phyloP scores from a whole-genome alignment of 2,888 invertebrate species.

The Hypomecis atomaria region DNA sequence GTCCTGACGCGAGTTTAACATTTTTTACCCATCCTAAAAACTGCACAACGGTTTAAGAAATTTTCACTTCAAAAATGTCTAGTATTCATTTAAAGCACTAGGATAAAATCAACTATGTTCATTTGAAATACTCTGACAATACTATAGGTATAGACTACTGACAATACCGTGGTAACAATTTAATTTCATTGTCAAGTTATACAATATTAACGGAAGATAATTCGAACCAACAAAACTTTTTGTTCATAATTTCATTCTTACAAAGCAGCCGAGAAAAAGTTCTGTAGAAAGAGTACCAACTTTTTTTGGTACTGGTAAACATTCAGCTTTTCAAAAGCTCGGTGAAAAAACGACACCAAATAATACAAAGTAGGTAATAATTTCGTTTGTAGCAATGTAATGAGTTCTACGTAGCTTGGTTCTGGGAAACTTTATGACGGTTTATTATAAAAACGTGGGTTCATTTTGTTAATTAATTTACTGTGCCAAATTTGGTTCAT shows the following conservation, averaged over 20 bases:
- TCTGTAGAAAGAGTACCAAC: conserved; percentile 13
- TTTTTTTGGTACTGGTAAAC: conserved; percentile 22
- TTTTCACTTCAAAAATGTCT: no score
- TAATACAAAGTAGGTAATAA: conserved; percentile 16
- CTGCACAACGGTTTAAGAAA: no score
- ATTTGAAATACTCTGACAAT: no score
- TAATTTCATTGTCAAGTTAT: not conserved
- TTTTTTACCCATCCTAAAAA: no score
- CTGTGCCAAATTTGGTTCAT: not conserved
- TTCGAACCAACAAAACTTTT: conserved; percentile 14
- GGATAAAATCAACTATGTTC: no score
- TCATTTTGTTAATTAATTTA: not conserved
- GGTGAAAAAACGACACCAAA: conserved; percentile 34
- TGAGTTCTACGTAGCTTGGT: conserved; percentile 6
- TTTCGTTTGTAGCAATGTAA: conserved; percentile 19
- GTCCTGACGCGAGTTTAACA: no score
- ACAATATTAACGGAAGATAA: conserved; percentile 1
- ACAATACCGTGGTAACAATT: no score
- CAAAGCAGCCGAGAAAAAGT: conserved; percentile 21
- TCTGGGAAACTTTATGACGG: conserved; percentile 11
- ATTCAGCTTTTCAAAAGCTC: conserved; percentile 37
- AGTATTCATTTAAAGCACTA: no score
- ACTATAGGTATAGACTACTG: no score
- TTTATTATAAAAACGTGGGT: conserved; percentile 1
- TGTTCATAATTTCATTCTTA: conserved; percentile 12